Evolutionary conservation across 2,888 invertebrate genomes (phyloP), one percentile per base, ranked within the genome.

Genomic region (Thymelicus lineola): DNA sequence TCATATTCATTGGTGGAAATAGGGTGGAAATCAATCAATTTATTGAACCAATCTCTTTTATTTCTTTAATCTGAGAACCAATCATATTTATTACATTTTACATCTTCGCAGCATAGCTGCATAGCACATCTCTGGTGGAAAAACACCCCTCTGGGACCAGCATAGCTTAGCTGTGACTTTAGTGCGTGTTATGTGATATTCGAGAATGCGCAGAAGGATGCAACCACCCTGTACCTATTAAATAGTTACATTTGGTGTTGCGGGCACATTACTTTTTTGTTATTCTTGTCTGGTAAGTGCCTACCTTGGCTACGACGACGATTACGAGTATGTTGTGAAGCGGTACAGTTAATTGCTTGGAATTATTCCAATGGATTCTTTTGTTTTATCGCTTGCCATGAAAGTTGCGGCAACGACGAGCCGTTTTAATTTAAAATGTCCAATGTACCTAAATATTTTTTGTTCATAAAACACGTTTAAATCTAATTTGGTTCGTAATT

Each of bases 361-460:
- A 90, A 87, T 86, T 76, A 89, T 86, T 90, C 90, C 90, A 90
- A 90, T 86, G 81, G 85, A 86, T 87, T 84, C 77, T 79, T 79
- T 64, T 73, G 79, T 79, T 78, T 80, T 75, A 75, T 71, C 48
- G 67, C 55, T 58, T 28, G 28, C 20, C 58, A 58, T 36, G 15
- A 58, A 58, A 46, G 10, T 28, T 9, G 53, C 42, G 70, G 9
- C 59, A 12, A 20, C 53, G 61, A 48, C 50, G 57, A 70, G 50
- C n/a, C 15, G 3, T 15, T 9, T 55, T 17, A 48, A 70, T 59
- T 70, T 59, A 36, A 58, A 38, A 20, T 64, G 50, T 48, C 46
- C n/a, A 35, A 64, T 58, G 45, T 60, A 65, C 59, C 36, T 60
- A 65, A 59, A 66, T 45, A n/a, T 20, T 59, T 59, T 63, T 68